Evolutionary conservation across 1,140 invertebrate species (phyloP).

Genomic region (Mesaphorura yosii): DNA sequence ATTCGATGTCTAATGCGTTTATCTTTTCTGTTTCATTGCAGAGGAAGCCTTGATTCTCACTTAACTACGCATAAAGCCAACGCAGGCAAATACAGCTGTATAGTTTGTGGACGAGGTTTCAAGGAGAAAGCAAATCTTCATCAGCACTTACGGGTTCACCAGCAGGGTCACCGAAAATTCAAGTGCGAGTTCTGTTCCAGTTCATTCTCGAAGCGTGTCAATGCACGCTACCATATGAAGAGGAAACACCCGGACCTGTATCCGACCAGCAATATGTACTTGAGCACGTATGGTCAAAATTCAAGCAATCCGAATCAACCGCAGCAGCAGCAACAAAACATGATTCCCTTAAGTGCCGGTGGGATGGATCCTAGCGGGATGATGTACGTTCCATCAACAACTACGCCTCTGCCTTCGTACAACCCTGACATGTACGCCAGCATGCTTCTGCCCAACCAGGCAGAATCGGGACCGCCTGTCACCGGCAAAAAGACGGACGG

Average conservation of each 20-base stretch:
- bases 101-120: constrained; percentile 24
- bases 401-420: background rate
- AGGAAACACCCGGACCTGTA: constrained; percentile 24
- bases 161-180: constrained; percentile 25
- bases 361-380: too few relatives aligned
- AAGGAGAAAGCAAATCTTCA: constrained; percentile 24
- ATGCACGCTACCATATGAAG: constrained; percentile 27
- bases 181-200: constrained; percentile 26
- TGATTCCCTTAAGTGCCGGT: too few relatives aligned
- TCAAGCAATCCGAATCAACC: background rate
- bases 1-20: too few relatives aligned
- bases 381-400: too few relatives aligned
- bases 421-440: background rate
- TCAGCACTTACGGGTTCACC: constrained; percentile 24
- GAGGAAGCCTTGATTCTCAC: constrained; percentile 28
- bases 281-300: constrained; percentile 8
- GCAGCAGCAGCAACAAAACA: background rate
- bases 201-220: constrained; percentile 29
- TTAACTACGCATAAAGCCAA: constrained; percentile 20
- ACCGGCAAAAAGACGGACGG: constrained; percentile 17
- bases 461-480: constrained; percentile 14
- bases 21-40: constrained; percentile 17
- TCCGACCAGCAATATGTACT: too few relatives aligned
- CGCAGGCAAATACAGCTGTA: constrained; percentile 18
- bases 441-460: background rate